Conservation (phyloP, 1,140 invertebrate genomes). For the Conus betulinus region DNA sequence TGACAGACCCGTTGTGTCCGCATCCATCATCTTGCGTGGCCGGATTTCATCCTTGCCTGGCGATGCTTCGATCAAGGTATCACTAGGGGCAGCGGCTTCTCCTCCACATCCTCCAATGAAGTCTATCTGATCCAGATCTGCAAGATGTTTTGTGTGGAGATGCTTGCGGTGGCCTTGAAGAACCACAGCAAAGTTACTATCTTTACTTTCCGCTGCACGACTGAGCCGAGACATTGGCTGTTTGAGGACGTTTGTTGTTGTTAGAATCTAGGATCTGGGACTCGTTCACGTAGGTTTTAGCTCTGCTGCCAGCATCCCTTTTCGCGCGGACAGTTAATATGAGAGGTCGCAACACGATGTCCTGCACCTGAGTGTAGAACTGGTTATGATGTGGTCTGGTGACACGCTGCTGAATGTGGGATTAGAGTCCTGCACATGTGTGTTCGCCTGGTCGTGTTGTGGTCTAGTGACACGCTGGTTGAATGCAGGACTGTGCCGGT, state of each 20-base stretch:
- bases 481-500: background rate
- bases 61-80: background rate
- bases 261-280: background rate
- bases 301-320: background rate
- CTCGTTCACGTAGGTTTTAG: slow-evolving; percentile 31
- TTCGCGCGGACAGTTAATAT: slow-evolving; percentile 37
- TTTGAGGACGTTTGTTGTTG: slow-evolving; percentile 33
- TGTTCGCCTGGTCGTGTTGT: background rate
- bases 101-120: background rate
- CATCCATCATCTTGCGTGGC: background rate
- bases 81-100: background rate
- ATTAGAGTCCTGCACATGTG: no score
- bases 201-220: background rate
- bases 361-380: background rate
- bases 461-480: background rate
- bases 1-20: background rate
- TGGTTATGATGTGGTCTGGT: no score
- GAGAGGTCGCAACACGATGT: slow-evolving; percentile 24
- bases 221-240: background rate
- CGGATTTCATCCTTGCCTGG: background rate
- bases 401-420: no score
- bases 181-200: slow-evolving; percentile 25
- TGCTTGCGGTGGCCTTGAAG: slow-evolving; percentile 32
- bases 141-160: slow-evolving; percentile 23
- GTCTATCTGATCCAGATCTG: background rate